Conservation (phyloP, 2,113 vertebrate species). For the Vanacampus margaritifer region DNA sequence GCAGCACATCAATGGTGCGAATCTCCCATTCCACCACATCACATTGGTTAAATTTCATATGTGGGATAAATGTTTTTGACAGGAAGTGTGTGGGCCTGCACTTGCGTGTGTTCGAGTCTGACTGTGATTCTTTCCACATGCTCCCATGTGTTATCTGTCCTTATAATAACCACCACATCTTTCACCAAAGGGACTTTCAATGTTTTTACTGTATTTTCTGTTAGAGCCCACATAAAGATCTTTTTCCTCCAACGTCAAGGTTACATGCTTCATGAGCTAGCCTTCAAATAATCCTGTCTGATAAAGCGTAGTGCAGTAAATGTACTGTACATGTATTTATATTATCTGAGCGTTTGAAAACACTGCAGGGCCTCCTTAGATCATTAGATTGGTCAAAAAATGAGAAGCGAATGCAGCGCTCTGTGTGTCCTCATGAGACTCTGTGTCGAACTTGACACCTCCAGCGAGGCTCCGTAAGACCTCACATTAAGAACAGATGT, state of each 20-base stretch:
- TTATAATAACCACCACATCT: conserved; percentile 63
- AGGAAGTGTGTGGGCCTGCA: conserved; percentile 51
- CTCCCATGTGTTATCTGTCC: conserved; percentile 63
- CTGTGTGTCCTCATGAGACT: conserved; percentile 41
- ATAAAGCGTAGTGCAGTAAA: neutral
- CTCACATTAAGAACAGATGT: conserved; percentile 69
- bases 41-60: conserved; percentile 19
- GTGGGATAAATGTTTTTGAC: conserved; percentile 4
- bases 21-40: conserved; percentile 1
- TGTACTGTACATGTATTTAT: conserved; percentile 2
- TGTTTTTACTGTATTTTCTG: conserved; percentile 19
- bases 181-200: conserved; percentile 59
- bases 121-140: conserved; percentile 68
- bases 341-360: neutral
- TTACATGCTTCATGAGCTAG: conserved; percentile 8
- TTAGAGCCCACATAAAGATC: conserved; percentile 22
- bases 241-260: conserved; percentile 12
- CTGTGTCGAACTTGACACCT: conserved; percentile 39
- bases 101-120: conserved; percentile 47
- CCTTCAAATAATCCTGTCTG: conserved; percentile 6
- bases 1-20: neutral
- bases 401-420: conserved; percentile 6
- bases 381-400: conserved; percentile 20
- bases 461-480: conserved; percentile 60
- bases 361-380: conserved; percentile 2